A percentile compares a stretch with the other conserved stretches of the same genome.
Evolutionary conservation across 2,113 vertebrate species (phyloP).

Genomic region (Hypomesus transpacificus): DNA sequence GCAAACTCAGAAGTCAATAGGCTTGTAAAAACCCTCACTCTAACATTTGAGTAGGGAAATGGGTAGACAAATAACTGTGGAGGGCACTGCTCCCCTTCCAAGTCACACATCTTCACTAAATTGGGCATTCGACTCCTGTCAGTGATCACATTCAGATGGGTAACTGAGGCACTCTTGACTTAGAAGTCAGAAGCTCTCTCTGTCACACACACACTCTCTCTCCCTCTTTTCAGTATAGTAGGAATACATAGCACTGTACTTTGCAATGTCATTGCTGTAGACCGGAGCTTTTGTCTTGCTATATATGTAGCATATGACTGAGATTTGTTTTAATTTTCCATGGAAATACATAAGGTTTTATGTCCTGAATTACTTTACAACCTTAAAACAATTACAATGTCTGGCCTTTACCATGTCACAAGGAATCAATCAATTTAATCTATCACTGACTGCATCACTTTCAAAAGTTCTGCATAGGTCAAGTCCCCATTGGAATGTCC

Average conservation of each 20-base stretch:
- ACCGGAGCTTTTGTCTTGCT: too few relatives aligned
- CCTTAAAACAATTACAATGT: neutral
- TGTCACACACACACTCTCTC: too few relatives aligned
- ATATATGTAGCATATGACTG: too few relatives aligned
- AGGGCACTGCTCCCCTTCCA: neutral
- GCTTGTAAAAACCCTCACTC: neutral
- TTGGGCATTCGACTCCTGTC: neutral
- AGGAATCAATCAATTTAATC: neutral
- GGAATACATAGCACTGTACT: too few relatives aligned
- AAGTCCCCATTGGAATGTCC: slow-evolving; percentile 29
- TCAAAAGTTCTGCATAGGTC: slow-evolving; percentile 47
- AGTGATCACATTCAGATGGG: neutral
- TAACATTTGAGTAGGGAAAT: neutral
- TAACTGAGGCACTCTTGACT: neutral
- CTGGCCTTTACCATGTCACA: neutral
- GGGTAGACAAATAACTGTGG: neutral
- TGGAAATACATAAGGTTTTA: too few relatives aligned
- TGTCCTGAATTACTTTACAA: too few relatives aligned
- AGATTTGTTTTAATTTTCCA: too few relatives aligned
- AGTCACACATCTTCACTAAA: neutral
- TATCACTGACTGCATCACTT: slow-evolving; percentile 20
- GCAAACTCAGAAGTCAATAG: neutral
- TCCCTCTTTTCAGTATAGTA: too few relatives aligned
- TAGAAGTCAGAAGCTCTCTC: too few relatives aligned
- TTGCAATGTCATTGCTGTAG: too few relatives aligned